phyloP scores from a whole-genome alignment of 2,797 vertebrate genomes.

The Ptychadena robeensis region DNA sequence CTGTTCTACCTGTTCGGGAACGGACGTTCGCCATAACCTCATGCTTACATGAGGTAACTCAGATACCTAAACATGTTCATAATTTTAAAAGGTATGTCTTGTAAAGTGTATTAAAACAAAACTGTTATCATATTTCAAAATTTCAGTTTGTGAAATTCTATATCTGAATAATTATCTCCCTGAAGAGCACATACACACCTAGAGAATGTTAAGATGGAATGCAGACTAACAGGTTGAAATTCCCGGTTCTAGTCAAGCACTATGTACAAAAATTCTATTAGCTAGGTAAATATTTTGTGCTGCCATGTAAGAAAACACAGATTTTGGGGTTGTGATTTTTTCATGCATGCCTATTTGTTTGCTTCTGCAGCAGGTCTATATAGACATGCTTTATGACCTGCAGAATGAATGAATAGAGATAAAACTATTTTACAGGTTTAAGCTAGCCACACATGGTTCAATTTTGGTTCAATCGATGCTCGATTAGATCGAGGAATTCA shows the following conservation, averaged over 20 bases:
- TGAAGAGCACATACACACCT: constrained; percentile 11
- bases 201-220: constrained; percentile 6
- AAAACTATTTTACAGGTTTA: no score
- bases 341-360: no score
- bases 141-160: background rate
- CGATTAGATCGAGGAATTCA: no score
- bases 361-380: background rate
- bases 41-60: background rate
- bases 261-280: background rate
- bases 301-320: background rate
- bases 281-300: background rate
- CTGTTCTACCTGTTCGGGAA: no score
- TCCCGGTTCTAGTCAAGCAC: background rate
- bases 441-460: no score
- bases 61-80: background rate
- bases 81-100: background rate
- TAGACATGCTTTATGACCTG: background rate
- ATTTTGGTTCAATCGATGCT: no score
- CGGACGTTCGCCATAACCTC: no score
- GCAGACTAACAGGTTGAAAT: constrained; percentile 1
- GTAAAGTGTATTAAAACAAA: background rate
- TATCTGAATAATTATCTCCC: background rate
- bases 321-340: background rate
- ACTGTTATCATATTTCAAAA: background rate
- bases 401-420: background rate